Conservation (phyloP, 2,113 vertebrate genomes). For the Rhea americana region DNA sequence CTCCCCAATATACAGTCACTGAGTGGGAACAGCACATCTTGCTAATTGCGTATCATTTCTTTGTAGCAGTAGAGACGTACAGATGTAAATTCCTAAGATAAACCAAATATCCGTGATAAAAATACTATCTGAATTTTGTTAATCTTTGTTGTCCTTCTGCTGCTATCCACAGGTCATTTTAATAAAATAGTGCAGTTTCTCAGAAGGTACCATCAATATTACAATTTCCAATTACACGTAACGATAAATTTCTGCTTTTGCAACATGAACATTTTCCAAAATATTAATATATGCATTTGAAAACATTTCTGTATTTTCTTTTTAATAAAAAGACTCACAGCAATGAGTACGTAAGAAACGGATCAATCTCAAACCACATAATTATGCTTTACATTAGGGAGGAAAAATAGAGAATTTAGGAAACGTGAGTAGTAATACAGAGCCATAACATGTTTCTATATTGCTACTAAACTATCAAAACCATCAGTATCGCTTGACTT, state of each 20-base stretch:
- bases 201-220: not conserved
- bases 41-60: not conserved
- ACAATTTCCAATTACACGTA: not conserved
- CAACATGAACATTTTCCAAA: not conserved
- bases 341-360: not conserved
- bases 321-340: not conserved
- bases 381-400: slow-evolving; percentile 3
- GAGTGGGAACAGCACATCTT: not conserved
- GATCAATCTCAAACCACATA: not conserved
- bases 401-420: not conserved
- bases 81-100: not conserved
- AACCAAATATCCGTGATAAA: not conserved
- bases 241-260: not conserved
- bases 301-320: not conserved
- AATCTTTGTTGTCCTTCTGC: not conserved
- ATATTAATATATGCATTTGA: not conserved
- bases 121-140: slow-evolving; percentile 1
- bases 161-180: not conserved
- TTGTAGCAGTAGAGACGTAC: not conserved
- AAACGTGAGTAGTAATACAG: not conserved
- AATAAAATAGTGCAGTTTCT: not conserved
- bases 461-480: slow-evolving; percentile 54
- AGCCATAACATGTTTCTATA: not conserved
- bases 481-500: slow-evolving; percentile 35
- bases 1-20: slow-evolving; percentile 5